Percentiles rank a stretch among this genome's conserved stretches.
Conservation (phyloP, 2,888 invertebrate genomes). For the Orchesellides sinensis region DNA sequence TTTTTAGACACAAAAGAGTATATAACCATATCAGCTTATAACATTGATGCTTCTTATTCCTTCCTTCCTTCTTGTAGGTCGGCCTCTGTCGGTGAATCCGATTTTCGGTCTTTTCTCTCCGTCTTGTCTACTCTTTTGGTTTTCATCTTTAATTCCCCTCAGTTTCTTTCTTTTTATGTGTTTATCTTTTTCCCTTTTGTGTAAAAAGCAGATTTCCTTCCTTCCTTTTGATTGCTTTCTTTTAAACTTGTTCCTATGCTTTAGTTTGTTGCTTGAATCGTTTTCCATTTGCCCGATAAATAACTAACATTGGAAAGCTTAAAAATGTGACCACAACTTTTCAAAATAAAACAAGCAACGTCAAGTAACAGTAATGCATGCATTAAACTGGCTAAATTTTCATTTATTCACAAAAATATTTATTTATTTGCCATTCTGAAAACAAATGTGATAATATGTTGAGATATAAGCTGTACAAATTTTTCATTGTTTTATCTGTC, state of each 20-base stretch:
- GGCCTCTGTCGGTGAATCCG: conserved; percentile 63
- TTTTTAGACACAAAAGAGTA: conserved; percentile 18
- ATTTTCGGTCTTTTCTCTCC: conserved; percentile 48
- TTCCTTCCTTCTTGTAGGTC: conserved; percentile 55
- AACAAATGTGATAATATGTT: no score
- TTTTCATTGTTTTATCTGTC: no score
- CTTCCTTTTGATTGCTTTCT: conserved; percentile 52
- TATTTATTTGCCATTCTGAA: no score
- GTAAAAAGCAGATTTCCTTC: conserved; percentile 61
- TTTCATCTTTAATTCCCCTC: conserved; percentile 65
- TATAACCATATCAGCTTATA: conserved; percentile 10
- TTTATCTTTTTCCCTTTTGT: conserved; percentile 50
- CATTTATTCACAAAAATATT: no score
- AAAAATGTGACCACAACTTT: no score
- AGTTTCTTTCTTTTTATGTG: conserved; percentile 44
- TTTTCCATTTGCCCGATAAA: no score
- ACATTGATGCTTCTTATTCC: conserved; percentile 39
- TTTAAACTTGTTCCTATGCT: not conserved
- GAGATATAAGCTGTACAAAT: no score
- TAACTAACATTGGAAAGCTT: no score
- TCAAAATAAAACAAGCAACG: no score
- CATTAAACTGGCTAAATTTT: no score
- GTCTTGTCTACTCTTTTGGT: conserved; percentile 41
- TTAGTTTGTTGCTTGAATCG: not conserved
- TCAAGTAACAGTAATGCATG: no score